A percentile compares a stretch with the other conserved stretches of the same genome.
These are phyloP conservation scores for Oceanites oceanicus DNA, from an alignment of 2,113 vertebrate genomes.

Conservation along the genomic window DNA sequence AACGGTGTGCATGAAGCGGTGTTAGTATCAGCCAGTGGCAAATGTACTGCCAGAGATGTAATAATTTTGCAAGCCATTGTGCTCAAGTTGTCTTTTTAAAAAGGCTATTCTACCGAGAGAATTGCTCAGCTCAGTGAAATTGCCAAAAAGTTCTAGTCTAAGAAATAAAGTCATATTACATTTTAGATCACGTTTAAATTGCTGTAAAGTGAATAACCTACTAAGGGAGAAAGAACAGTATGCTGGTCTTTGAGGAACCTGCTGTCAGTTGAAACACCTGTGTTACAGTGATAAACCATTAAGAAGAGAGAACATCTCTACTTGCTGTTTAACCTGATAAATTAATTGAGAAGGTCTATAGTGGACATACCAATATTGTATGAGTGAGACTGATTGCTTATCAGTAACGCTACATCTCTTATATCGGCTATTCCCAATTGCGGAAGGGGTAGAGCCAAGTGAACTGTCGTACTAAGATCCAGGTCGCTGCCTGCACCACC, in stretches of 20 bases:
- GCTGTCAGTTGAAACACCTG: background rate
- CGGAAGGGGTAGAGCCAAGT: background rate
- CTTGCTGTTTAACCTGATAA: background rate
- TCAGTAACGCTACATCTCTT: background rate
- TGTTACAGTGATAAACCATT: background rate
- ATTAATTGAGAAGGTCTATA: background rate
- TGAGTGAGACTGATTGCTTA: background rate
- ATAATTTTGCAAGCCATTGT: background rate
- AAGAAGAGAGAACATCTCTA: background rate
- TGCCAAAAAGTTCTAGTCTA: background rate
- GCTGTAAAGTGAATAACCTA: background rate
- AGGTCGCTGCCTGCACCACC: background rate
- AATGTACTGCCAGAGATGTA: background rate
- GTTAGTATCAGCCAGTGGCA: background rate
- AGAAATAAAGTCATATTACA: background rate
- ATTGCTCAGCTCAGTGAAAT: background rate
- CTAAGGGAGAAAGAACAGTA: background rate
- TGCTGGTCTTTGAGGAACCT: background rate
- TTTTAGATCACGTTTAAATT: background rate
- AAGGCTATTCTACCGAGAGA: background rate
- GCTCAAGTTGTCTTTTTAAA: background rate
- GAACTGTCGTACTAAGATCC: background rate
- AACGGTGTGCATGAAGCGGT: rapidly evolving
- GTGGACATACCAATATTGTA: background rate
- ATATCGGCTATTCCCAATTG: background rate